phyloP scores from a whole-genome alignment of 2,888 invertebrate species.

The Sinhomidia bicolor region DNA sequence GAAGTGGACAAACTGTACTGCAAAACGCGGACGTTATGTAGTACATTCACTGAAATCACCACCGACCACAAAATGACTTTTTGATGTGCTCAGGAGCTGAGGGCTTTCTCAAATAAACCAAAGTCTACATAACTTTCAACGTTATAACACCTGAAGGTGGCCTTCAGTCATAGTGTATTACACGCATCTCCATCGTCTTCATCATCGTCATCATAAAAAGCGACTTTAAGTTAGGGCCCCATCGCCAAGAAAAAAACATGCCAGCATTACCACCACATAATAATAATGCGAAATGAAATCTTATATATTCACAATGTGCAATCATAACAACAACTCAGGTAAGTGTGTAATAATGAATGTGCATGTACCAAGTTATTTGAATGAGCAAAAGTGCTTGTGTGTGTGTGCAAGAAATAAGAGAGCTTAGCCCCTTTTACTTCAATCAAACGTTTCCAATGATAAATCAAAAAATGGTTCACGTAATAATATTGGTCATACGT shows the following conservation, averaged over 20 bases:
- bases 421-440: conserved; percentile 60
- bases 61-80: conserved; percentile 38
- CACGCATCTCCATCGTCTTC: conserved; percentile 49
- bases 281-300: too few species aligned
- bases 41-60: conserved; percentile 32
- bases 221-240: conserved; percentile 47
- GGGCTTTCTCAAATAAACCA: conserved; percentile 79
- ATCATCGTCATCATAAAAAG: conserved; percentile 32
- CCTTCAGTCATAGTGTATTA: conserved; percentile 76
- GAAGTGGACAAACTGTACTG: conserved; percentile 29
- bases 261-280: not conserved
- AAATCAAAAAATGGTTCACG: conserved; percentile 56
- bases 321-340: not conserved
- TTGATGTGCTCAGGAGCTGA: conserved; percentile 77
- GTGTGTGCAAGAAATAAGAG: conserved; percentile 1
- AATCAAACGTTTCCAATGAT: conserved; percentile 69
- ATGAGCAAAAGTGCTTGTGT: not conserved
- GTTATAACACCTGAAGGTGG: conserved; percentile 80
- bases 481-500: conserved; percentile 43
- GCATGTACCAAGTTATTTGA: not conserved
- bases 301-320: conserved; percentile 25
- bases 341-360: not conserved
- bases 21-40: conserved; percentile 60
- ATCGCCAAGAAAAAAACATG: conserved; percentile 17
- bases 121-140: conserved; percentile 76